Conservation (phyloP, 2,888 invertebrate species). For the Eilema depressum region DNA sequence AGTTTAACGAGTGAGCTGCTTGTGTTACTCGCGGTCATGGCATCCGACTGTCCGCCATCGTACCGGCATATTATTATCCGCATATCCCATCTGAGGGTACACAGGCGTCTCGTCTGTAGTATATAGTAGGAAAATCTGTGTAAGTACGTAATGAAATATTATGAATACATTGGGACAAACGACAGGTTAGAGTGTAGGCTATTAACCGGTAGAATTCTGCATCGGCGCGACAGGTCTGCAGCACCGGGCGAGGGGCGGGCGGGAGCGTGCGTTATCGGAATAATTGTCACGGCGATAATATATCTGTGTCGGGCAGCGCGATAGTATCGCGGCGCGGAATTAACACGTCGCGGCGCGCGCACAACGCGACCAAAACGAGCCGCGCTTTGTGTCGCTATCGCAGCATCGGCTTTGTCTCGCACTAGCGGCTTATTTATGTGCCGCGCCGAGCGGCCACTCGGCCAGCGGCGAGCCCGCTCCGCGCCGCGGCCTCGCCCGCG, state of each 20-base stretch:
- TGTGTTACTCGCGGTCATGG: too few relatives aligned
- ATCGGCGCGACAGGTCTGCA: background rate
- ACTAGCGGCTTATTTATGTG: constrained; percentile 52
- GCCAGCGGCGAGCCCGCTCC: constrained; percentile 24
- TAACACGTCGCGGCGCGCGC: constrained; percentile 56
- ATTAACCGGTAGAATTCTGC: background rate
- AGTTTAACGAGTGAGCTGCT: too few relatives aligned
- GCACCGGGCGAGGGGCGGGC: background rate
- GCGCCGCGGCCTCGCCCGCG: background rate
- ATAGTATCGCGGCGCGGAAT: constrained; percentile 56
- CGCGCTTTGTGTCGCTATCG: constrained; percentile 59
- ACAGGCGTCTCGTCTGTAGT: too few relatives aligned
- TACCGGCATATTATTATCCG: too few relatives aligned
- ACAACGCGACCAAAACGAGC: constrained; percentile 50
- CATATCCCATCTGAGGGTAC: too few relatives aligned
- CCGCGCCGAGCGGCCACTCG: background rate
- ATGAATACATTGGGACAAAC: too few relatives aligned
- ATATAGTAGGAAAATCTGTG: too few relatives aligned
- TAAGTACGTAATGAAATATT: too few relatives aligned
- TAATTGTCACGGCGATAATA: constrained; percentile 63
- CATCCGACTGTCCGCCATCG: too few relatives aligned
- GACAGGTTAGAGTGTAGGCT: background rate
- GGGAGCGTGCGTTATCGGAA: constrained; percentile 50
- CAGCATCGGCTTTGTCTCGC: constrained; percentile 52
- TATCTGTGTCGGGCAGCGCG: constrained; percentile 52